These are phyloP conservation scores for Limnodromus scolopaceus DNA, from an alignment of 2,797 vertebrate species.

Conservation along the genomic window DNA sequence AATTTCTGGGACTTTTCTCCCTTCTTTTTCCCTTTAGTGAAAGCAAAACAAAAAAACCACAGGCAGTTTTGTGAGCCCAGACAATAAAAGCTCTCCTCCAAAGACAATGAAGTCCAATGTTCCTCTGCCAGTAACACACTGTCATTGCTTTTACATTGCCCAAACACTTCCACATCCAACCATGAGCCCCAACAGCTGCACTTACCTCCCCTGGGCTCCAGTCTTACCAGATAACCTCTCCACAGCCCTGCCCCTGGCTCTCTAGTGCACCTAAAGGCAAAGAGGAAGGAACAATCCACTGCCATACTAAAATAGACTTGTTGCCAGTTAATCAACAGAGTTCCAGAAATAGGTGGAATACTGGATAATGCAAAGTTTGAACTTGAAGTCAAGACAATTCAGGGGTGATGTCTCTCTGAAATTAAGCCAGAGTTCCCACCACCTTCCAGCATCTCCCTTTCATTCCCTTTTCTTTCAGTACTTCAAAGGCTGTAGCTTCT, in stretches of 20 bases:
- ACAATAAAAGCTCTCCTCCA: background rate
- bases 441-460: background rate
- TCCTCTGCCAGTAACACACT: background rate
- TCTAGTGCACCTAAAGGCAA: background rate
- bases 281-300: background rate
- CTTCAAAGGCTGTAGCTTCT: background rate
- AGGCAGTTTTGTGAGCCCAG: background rate
- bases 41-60: background rate
- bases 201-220: background rate
- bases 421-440: background rate
- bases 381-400: background rate
- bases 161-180: background rate
- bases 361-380: background rate
- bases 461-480: background rate
- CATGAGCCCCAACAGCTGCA: background rate
- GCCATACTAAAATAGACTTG: background rate
- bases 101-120: background rate
- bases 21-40: background rate
- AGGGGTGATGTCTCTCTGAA: background rate
- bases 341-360: background rate
- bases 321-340: background rate
- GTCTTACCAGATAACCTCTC: background rate
- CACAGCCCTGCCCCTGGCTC: fast-evolving
- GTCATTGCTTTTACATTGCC: background rate
- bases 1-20: background rate